Evolutionary conservation across 2,888 invertebrate species (phyloP).

Genomic region (Cephus rjabovi): DNA sequence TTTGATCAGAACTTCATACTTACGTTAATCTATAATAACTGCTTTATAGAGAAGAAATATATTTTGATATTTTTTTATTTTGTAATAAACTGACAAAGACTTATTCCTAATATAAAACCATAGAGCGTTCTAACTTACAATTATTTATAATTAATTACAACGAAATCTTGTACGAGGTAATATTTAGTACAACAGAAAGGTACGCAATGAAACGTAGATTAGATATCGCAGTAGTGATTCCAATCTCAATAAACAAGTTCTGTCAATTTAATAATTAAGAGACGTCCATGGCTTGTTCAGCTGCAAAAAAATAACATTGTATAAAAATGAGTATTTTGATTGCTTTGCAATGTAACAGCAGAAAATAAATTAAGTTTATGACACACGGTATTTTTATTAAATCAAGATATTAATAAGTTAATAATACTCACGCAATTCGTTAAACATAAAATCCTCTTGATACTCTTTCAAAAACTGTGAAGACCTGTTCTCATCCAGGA

Average conservation of each 20-base stretch:
- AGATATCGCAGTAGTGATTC: neutral
- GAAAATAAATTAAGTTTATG: neutral
- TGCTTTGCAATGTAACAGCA: neutral
- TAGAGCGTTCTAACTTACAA: neutral
- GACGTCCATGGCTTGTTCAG: slow-evolving; percentile 53
- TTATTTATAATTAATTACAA: slow-evolving; percentile 7
- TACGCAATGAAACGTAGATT: neutral
- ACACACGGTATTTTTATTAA: neutral
- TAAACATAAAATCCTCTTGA: slow-evolving; percentile 96
- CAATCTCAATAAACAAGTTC: slow-evolving; percentile 5
- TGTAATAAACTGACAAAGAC: slow-evolving; percentile 17
- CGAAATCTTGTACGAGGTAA: neutral
- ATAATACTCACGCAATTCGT: slow-evolving; percentile 67
- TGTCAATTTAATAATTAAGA: slow-evolving; percentile 31
- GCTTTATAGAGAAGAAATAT: slow-evolving; percentile 7
- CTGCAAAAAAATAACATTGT: slow-evolving; percentile 36
- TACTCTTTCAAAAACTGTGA: slow-evolving; percentile 95
- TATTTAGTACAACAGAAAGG: neutral
- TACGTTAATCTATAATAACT: neutral
- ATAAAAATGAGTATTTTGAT: slow-evolving; percentile 1
- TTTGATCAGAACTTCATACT: neutral
- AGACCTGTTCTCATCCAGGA: slow-evolving; percentile 93
- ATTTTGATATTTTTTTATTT: slow-evolving; percentile 26
- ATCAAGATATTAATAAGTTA: neutral
- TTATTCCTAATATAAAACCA: slow-evolving; percentile 2